Evolutionary conservation across 1,140 invertebrate genomes (phyloP), one percentile per base, ranked within the genome.

Genomic region (Drosophila lacteicornis): DNA sequence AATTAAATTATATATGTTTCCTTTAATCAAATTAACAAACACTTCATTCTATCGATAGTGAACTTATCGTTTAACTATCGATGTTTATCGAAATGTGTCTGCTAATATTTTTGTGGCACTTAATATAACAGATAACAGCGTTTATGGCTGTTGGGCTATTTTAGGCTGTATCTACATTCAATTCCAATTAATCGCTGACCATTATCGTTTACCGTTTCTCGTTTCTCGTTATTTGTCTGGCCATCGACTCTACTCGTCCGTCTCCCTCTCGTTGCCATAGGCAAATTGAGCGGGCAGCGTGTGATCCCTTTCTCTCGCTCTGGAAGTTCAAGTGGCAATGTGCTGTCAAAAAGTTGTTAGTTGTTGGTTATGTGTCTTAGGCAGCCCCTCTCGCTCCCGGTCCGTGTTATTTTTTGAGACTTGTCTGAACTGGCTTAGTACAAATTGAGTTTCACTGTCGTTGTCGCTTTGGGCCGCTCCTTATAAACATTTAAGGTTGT

Each of bases 291-390:
- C 36, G 62, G 19, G 19, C 1, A 36, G 45, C 33, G 11, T 45
- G 59, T 22, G 40, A 30, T 42, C 53, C 33, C 38, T 42, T 19
- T 67, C 40, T 27, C 33, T 8, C 38, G 17, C 56, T 11, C 53
- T 7, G 19, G 57, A 83, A 83, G 81, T 83, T 83, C 81, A 83
- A 83, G 81, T 80, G 81, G 53, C 81, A 84, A 83, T 83, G 81
- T 45, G 81, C 81, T 83, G 77, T 84, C 76, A 84, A 83, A 83
- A 79, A 84, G 81, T 77, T 84, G 65, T 62, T 78, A 78, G 75
- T 78, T 78, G 50, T 67, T 67, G 70, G 53, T 74, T 74, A 74
- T 74, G 70, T 73, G 66, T 59, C 49, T 59, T 71, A 46, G 63
- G 27, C 46, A 53, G 19, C 47, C 50, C 13, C 45, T 56, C 40